Base-by-base conservation (phyloP, 2,797 vertebrate genomes). In the Tarsius wallacei region DNA sequence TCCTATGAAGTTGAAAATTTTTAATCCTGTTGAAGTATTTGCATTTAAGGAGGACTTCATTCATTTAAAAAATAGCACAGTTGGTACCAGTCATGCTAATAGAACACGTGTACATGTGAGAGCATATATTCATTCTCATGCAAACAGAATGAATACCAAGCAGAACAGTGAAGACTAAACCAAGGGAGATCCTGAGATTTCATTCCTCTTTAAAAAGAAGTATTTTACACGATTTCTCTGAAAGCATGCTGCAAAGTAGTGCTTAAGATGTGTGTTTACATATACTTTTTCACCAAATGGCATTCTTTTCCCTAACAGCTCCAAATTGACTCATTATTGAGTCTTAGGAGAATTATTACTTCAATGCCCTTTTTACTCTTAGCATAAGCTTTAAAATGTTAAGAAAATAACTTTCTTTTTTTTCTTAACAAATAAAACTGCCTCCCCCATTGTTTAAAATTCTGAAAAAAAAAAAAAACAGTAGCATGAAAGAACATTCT, bases 331-430 rank as follows among this genome's bases (percentile, higher is more conserved):
- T 97, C 95, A 98, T 96, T 66, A 49, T 36, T 49, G 64, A 36
- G 73, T 85, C 89, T 98, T 97, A 97, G 84, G 95, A 94, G 90
- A 82, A 91, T 97, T 97, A 94, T 94, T 96, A 74, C 51, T 11
- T 97, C 92, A 68, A 5, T 96, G 91, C 73, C n/a, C 78, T 94
- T 94, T 95, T 97, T 93, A 97, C 33, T 96, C 68, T 95, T 97
- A 95, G 73, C 63, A 94, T 93, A 96, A 98, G 90, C 96, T 96
- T 90, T 77, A 93, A 93, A 97, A 97, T 19, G 36, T 96, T 96
- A 95, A 93, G 89, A 83, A 98, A 96, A 95, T 0, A 0, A 55
- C 53, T 86, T 71, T 19, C 8, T 77, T 94, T 85, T 93, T 97
- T 64, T 83, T 5, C 42, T 42, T 74, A 42, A 91, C 4, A 90